phyloP scores from a whole-genome alignment of 2,797 vertebrate genomes.

The Hapalemur alaotrensis region DNA sequence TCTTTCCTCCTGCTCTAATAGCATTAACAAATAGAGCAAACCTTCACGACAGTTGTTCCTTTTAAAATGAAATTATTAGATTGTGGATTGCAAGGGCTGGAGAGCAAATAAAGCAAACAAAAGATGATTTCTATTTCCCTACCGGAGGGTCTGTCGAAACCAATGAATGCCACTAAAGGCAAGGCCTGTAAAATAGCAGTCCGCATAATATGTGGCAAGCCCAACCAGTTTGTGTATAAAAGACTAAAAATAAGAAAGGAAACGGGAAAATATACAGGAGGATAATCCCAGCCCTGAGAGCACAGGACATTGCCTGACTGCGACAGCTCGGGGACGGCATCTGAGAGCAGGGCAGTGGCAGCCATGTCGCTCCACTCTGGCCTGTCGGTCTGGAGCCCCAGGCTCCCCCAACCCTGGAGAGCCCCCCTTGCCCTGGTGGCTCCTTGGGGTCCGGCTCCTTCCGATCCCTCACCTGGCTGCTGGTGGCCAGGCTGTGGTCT shows the following conservation, averaged over 20 bases:
- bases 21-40: neutral
- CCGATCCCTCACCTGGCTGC: constrained; percentile 74
- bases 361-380: constrained; percentile 42
- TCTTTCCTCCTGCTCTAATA: neutral
- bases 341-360: constrained; percentile 53
- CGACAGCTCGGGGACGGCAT: constrained; percentile 59
- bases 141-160: neutral
- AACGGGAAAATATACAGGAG: neutral
- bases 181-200: neutral
- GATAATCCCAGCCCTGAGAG: constrained; percentile 48
- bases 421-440: constrained; percentile 22
- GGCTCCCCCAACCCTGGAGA: constrained; percentile 49
- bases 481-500: constrained; percentile 67
- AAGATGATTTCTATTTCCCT: neutral
- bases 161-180: neutral
- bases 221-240: neutral
- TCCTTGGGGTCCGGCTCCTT: constrained; percentile 49
- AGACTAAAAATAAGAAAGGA: neutral
- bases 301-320: constrained; percentile 63
- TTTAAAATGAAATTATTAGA: neutral
- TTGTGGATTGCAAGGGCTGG: neutral
- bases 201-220: neutral
- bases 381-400: constrained; percentile 45
- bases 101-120: neutral
- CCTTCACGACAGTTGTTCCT: neutral